phyloP scores from a whole-genome alignment of 2,888 invertebrate species.

The Orthonychiurus folsomi region DNA sequence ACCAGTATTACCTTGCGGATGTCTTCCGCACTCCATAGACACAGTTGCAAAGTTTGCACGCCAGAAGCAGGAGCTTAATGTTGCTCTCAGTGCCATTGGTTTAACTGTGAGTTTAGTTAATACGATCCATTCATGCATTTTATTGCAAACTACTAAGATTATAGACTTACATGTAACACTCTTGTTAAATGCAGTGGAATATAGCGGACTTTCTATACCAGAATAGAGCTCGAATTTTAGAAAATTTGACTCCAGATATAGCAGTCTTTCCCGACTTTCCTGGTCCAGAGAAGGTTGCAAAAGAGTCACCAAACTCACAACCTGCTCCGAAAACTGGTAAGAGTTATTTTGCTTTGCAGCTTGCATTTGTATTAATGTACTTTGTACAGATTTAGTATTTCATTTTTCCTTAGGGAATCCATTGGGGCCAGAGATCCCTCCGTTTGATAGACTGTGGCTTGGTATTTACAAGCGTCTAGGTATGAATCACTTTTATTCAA shows the following conservation, averaged over 20 bases:
- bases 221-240: slow-evolving; percentile 75
- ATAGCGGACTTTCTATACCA: slow-evolving; percentile 96
- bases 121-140: not conserved
- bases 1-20: slow-evolving; percentile 82
- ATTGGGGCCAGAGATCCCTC: slow-evolving; percentile 70
- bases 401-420: too few relatives aligned
- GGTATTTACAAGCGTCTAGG: slow-evolving; percentile 78
- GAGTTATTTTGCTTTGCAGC: too few relatives aligned
- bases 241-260: slow-evolving; percentile 60
- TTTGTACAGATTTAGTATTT: too few relatives aligned
- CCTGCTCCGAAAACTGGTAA: too few relatives aligned
- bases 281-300: too few relatives aligned
- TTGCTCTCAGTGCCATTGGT: slow-evolving; percentile 92
- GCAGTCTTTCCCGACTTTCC: slow-evolving; percentile 62
- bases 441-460: slow-evolving; percentile 93
- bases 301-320: too few relatives aligned
- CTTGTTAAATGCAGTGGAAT: slow-evolving; percentile 75
- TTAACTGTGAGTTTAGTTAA: slow-evolving; percentile 61
- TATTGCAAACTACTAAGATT: not conserved
- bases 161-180: not conserved
- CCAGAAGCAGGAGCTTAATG: slow-evolving; percentile 93
- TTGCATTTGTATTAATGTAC: too few relatives aligned
- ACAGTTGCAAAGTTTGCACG: slow-evolving; percentile 92
- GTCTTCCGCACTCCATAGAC: slow-evolving; percentile 79
- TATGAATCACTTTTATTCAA: slow-evolving; percentile 44